These are phyloP conservation scores for Pagrus major DNA, from an alignment of 2,113 vertebrate species.

Conservation along the genomic window DNA sequence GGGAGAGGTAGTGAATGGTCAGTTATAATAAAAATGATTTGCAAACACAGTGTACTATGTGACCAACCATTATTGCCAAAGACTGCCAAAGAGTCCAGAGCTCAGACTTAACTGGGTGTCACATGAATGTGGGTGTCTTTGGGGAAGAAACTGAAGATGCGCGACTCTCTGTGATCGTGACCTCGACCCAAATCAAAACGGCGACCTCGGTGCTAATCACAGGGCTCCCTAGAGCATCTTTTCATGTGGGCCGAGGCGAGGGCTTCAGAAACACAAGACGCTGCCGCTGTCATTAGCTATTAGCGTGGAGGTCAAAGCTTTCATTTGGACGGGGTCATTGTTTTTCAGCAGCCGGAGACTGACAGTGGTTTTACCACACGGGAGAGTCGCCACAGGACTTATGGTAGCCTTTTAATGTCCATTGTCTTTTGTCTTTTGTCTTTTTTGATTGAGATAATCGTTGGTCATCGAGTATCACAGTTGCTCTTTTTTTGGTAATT, in stretches of 20 bases:
- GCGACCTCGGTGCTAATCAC: conserved; percentile 68
- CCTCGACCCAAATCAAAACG: conserved; percentile 71
- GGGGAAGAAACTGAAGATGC: conserved; percentile 1
- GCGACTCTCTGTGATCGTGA: conserved; percentile 42
- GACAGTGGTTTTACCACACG: conserved; percentile 28
- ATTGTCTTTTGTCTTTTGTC: no score
- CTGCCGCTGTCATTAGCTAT: conserved; percentile 43
- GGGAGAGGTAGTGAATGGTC: background rate
- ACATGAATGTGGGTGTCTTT: background rate
- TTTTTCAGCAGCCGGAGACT: conserved; percentile 33
- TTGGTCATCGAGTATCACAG: background rate
- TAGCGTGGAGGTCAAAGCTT: conserved; percentile 58
- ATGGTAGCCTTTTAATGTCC: no score
- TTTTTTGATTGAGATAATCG: no score
- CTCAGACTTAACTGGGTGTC: conserved; percentile 1
- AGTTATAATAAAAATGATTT: background rate
- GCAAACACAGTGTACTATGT: background rate
- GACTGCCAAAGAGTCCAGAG: background rate
- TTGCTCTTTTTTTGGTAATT: background rate
- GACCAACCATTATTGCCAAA: background rate
- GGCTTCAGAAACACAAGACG: conserved; percentile 55
- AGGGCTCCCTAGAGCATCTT: conserved; percentile 45
- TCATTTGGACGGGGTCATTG: conserved; percentile 50
- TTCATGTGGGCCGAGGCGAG: conserved; percentile 45
- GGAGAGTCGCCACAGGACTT: conserved; percentile 8